A percentile compares a stretch with the other conserved stretches of the same genome.
phyloP scores from a whole-genome alignment of 1,140 invertebrate genomes.

The Euura lappo region DNA sequence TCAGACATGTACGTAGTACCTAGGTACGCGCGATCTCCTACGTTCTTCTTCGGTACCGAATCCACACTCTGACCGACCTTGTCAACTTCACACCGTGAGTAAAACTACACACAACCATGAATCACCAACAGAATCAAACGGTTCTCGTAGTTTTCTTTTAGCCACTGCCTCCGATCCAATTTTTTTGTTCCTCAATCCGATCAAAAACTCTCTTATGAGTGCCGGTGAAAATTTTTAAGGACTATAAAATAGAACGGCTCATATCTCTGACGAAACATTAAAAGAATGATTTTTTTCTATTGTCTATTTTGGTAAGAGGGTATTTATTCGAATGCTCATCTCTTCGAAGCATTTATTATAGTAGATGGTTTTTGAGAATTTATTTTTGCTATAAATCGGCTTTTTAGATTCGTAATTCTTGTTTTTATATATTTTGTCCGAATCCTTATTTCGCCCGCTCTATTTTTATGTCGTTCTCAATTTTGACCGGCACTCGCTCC shows the following conservation, averaged over 20 bases:
- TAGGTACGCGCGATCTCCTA: conserved; percentile 51
- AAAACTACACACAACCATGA: conserved; percentile 46
- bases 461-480: too few species aligned
- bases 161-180: conserved; percentile 14
- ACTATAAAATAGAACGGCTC: too few species aligned
- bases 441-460: too few species aligned
- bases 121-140: conserved; percentile 37
- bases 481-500: conserved; percentile 26
- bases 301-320: too few species aligned
- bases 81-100: conserved; percentile 57
- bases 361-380: too few species aligned
- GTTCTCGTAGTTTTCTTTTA: conserved; percentile 47
- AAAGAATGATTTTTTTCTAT: too few species aligned
- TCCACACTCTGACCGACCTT: conserved; percentile 51
- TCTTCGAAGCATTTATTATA: too few species aligned
- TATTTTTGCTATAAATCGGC: too few species aligned
- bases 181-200: background rate
- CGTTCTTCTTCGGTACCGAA: conserved; percentile 52
- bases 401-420: too few species aligned
- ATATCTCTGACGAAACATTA: too few species aligned
- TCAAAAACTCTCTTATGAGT: background rate
- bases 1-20: conserved; percentile 57
- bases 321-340: too few species aligned
- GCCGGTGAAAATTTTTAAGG: background rate
- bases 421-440: too few species aligned